Evolutionary conservation across 2,797 vertebrate genomes (phyloP).

Genomic region (Perodicticus potto): DNA sequence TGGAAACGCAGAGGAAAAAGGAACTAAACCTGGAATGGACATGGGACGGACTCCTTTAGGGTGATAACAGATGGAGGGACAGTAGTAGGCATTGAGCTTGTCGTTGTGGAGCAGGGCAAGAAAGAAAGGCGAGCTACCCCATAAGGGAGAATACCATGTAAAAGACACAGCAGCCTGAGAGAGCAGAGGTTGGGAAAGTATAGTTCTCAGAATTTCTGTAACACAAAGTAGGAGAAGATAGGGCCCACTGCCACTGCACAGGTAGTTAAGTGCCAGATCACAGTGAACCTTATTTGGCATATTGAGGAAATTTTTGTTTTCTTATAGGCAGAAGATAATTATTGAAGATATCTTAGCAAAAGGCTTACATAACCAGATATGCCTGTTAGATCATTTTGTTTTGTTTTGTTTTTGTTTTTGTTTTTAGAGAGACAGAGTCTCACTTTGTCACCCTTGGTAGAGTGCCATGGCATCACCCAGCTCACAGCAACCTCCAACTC

Average conservation of each 20-base stretch:
- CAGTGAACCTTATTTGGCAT: not conserved
- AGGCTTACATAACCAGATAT: not conserved
- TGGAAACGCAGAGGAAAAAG: not conserved
- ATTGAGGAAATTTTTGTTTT: not conserved
- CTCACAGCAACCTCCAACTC: no score
- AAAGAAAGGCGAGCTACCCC: not conserved
- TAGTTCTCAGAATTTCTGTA: conserved; percentile 41
- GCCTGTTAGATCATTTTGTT: not conserved
- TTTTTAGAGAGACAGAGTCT: no score
- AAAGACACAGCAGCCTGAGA: not conserved
- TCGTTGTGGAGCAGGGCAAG: not conserved
- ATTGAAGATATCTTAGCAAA: conserved; percentile 10
- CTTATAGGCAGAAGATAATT: not conserved
- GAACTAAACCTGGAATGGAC: not conserved
- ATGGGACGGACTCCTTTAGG: not conserved
- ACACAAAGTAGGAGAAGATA: not conserved
- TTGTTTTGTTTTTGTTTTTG: no score
- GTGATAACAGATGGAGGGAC: not conserved
- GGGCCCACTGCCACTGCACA: not conserved
- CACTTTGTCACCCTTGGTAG: no score
- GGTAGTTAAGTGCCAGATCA: not conserved
- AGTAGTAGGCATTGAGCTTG: not conserved
- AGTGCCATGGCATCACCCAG: no score
- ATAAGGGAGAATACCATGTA: not conserved
- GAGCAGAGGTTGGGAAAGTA: not conserved